Percentiles rank a stretch among this genome's conserved stretches.
Conservation (phyloP, 2,888 invertebrate species). For the Erebia palarica region DNA sequence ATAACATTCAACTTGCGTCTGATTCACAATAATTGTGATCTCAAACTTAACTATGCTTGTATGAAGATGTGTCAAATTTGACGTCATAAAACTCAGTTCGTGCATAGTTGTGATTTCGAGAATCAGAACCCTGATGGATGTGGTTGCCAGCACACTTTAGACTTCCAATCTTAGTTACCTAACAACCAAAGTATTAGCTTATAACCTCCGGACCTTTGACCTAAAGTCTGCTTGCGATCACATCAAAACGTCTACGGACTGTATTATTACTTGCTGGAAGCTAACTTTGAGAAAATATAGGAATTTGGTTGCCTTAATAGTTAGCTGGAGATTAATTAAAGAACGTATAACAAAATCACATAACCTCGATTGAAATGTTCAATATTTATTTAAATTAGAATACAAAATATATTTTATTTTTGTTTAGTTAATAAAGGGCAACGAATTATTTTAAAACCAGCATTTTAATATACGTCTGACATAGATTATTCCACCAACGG, state of each 20-base stretch:
- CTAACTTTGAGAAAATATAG: neutral
- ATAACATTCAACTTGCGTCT: neutral
- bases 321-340: neutral
- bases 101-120: neutral
- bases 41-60: neutral
- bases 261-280: neutral
- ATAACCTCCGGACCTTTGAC: slow-evolving; percentile 38
- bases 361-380: too few species aligned
- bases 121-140: slow-evolving; percentile 42
- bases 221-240: slow-evolving; percentile 51
- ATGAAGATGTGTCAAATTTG: neutral
- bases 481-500: slow-evolving; percentile 64
- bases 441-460: neutral
- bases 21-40: neutral
- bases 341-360: neutral
- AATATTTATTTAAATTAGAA: too few species aligned
- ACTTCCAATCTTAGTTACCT: slow-evolving; percentile 68
- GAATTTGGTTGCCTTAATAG: neutral
- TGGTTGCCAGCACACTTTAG: slow-evolving; percentile 50
- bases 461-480: slow-evolving; percentile 25
- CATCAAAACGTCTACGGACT: slow-evolving; percentile 44
- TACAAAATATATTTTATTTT: neutral
- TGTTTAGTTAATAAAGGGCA: neutral
- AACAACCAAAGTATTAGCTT: slow-evolving; percentile 69
- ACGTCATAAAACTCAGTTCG: neutral